Evolutionary conservation across 23 tunicate species (phyloP).

Genomic region (Halocynthia roretzi): DNA sequence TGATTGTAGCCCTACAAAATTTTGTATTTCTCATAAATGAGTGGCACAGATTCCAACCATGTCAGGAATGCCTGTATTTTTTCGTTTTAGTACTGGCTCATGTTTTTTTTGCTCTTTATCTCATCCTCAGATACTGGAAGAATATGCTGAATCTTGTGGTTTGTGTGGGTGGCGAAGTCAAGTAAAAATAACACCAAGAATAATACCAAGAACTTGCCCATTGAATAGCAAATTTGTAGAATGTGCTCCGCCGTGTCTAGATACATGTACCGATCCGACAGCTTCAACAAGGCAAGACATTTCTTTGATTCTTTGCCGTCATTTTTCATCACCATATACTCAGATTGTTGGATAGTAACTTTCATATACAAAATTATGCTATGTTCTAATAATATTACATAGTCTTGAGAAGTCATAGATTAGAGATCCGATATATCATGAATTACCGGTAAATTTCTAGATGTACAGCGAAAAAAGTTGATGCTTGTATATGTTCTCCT

Average conservation of each 20-base stretch:
- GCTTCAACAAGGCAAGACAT: neutral
- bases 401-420: too few species aligned
- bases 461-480: conserved; percentile 4
- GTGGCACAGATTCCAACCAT: too few species aligned
- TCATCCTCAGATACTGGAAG: neutral
- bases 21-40: too few species aligned
- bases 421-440: too few species aligned
- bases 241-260: neutral
- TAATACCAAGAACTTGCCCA: neutral
- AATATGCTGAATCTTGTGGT: conserved; percentile 32
- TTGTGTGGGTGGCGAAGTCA: conserved; percentile 52
- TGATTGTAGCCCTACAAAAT: too few species aligned
- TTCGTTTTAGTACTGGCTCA: too few species aligned
- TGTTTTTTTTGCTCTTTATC: neutral
- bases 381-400: too few species aligned
- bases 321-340: too few species aligned
- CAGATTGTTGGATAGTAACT: too few species aligned
- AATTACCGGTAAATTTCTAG: too few species aligned
- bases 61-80: neutral
- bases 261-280: neutral
- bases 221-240: neutral
- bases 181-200: neutral
- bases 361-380: too few species aligned
- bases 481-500: neutral
- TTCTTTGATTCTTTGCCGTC: too few species aligned